Percentiles rank a stretch among this genome's conserved stretches.
Evolutionary conservation across 2,888 invertebrate genomes (phyloP).

Genomic region (Troides oblongomaculatus): DNA sequence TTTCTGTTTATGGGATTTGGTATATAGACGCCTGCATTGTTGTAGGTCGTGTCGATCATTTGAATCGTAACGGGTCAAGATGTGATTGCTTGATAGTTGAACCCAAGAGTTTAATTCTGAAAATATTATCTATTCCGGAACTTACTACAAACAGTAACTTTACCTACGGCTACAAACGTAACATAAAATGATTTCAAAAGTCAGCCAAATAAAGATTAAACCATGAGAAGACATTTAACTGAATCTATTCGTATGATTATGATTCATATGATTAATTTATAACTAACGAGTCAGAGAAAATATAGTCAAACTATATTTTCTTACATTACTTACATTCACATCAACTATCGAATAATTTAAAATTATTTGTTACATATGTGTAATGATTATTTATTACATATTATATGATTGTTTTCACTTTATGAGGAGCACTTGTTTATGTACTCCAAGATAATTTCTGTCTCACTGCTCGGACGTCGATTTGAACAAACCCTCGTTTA

Average conservation of each 20-base stretch:
- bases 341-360: too few species aligned
- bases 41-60: slow-evolving; percentile 51
- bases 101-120: slow-evolving; percentile 56
- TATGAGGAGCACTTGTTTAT: too few species aligned
- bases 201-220: slow-evolving; percentile 50
- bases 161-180: slow-evolving; percentile 32
- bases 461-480: too few species aligned
- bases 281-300: too few species aligned
- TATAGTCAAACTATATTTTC: too few species aligned
- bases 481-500: too few species aligned
- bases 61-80: slow-evolving; percentile 43
- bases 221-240: slow-evolving; percentile 45
- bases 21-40: slow-evolving; percentile 58
- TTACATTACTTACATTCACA: too few species aligned
- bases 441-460: too few species aligned
- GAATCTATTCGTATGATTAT: slow-evolving; percentile 25
- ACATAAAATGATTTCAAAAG: slow-evolving; percentile 48
- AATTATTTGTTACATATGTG: too few species aligned
- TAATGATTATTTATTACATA: too few species aligned
- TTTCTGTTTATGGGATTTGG: slow-evolving; percentile 62
- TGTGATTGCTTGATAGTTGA: slow-evolving; percentile 45
- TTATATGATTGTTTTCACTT: too few species aligned
- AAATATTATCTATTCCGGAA: slow-evolving; percentile 43
- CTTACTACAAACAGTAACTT: slow-evolving; percentile 9
- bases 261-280: background rate